Evolutionary conservation across 2,888 invertebrate genomes (phyloP).

Genomic region (Tiphia femorata): DNA sequence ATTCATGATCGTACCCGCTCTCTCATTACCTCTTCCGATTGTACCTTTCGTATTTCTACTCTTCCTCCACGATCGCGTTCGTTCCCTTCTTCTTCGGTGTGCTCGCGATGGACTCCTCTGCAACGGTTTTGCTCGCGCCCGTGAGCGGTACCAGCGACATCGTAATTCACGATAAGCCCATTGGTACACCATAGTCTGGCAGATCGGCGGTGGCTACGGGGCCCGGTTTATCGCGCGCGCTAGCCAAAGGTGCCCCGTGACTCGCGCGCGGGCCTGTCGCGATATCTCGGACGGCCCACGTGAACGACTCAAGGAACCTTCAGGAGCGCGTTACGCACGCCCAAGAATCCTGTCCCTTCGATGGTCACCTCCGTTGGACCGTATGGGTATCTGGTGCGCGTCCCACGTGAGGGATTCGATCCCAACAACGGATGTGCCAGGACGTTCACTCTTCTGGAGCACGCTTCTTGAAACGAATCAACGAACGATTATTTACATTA

Average conservation of each 20-base stretch:
- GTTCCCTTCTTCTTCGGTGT: too few species aligned
- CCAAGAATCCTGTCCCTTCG: conserved; percentile 19
- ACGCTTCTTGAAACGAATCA: too few species aligned
- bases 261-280: conserved; percentile 8
- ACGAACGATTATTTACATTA: too few species aligned
- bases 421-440: too few species aligned
- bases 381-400: background rate
- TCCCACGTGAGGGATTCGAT: background rate
- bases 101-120: too few species aligned
- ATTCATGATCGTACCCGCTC: too few species aligned
- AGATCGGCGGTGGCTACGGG: conserved; percentile 6
- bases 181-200: background rate
- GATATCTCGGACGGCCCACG: conserved; percentile 41
- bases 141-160: too few species aligned
- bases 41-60: too few species aligned
- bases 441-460: too few species aligned
- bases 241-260: conserved; percentile 6
- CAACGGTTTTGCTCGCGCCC: too few species aligned
- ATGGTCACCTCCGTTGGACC: conserved; percentile 5
- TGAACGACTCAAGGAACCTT: conserved; percentile 42
- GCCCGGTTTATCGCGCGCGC: conserved; percentile 2
- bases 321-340: conserved; percentile 45
- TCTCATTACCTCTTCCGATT: background rate
- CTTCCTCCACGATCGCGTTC: too few species aligned
- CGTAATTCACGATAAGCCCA: background rate